Percentiles rank a stretch among this genome's conserved stretches.
Conservation (phyloP, 2,797 vertebrate species). For the Pangasius sanitwongsei region DNA sequence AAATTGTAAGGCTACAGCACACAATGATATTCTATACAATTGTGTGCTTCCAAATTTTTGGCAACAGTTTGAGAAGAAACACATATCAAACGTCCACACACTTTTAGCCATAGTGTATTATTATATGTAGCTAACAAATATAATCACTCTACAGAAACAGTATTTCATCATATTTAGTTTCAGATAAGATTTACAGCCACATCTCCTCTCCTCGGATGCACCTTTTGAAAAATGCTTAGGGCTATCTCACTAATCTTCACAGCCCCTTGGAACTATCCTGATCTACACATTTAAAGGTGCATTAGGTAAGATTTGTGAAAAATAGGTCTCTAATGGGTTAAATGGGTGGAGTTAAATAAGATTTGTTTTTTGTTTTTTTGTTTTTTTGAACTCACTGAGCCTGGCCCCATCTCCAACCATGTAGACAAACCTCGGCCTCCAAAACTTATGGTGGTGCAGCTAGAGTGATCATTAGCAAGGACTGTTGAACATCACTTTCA, state of each 20-base stretch:
- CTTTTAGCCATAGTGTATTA: not conserved
- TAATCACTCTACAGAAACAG: not conserved
- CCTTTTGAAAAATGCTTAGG: not conserved
- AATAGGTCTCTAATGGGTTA: not conserved
- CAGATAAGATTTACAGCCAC: not conserved
- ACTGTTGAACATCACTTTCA: not conserved
- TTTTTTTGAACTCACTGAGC: not conserved
- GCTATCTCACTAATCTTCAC: not conserved
- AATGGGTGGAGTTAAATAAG: not conserved
- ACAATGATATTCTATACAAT: not conserved
- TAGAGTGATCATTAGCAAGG: not conserved
- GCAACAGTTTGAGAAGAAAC: not conserved
- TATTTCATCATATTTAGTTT: not conserved
- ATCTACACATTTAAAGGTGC: not conserved
- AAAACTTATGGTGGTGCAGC: not conserved
- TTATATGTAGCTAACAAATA: not conserved
- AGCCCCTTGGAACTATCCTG: not conserved
- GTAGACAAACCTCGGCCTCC: not conserved
- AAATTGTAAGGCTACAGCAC: not conserved
- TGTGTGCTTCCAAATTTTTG: not conserved
- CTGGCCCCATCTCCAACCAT: not conserved
- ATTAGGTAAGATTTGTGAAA: not conserved
- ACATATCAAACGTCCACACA: not conserved
- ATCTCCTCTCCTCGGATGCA: not conserved
- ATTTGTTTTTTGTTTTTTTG: too few relatives aligned